Evolutionary conservation across 1,140 invertebrate genomes (phyloP).

Genomic region (Physella acuta): DNA sequence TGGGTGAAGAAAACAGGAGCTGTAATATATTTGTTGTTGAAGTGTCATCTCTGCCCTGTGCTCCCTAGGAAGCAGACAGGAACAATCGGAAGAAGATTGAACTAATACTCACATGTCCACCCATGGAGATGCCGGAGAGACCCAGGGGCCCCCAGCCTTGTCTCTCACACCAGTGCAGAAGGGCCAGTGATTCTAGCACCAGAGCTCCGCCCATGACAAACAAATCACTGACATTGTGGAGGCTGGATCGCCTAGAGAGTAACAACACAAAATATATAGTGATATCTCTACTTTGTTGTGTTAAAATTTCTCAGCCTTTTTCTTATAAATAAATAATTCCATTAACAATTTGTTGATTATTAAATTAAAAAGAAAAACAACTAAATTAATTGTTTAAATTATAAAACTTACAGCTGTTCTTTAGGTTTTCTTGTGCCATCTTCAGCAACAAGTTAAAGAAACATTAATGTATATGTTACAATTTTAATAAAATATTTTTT

Average conservation of each 20-base stretch:
- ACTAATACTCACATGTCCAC: conserved; percentile 89
- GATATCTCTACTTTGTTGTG: not conserved
- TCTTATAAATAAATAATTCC: not conserved
- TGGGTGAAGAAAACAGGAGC: too few relatives aligned
- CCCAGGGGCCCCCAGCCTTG: conserved; percentile 85
- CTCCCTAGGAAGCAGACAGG: too few relatives aligned
- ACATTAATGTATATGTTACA: conserved; percentile 7
- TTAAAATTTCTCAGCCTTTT: not conserved
- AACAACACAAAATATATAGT: not conserved
- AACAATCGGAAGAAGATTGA: too few relatives aligned
- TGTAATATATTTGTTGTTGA: too few relatives aligned
- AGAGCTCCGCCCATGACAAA: conserved; percentile 99
- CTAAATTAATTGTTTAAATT: too few relatives aligned
- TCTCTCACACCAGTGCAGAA: conserved; percentile 90
- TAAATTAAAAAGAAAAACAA: not conserved
- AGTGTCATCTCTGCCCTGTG: too few relatives aligned
- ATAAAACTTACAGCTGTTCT: conserved; percentile 82
- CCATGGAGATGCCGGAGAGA: conserved; percentile 98
- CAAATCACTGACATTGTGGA: conserved; percentile 95
- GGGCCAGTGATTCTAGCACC: conserved; percentile 87
- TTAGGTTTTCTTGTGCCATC: conserved; percentile 85
- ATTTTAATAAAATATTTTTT: too few relatives aligned
- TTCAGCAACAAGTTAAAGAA: conserved; percentile 35
- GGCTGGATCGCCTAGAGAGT: conserved; percentile 76
- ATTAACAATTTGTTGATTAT: not conserved